Base-by-base conservation (phyloP, 2,797 vertebrate species). In the Protosalanx chinensis region DNA sequence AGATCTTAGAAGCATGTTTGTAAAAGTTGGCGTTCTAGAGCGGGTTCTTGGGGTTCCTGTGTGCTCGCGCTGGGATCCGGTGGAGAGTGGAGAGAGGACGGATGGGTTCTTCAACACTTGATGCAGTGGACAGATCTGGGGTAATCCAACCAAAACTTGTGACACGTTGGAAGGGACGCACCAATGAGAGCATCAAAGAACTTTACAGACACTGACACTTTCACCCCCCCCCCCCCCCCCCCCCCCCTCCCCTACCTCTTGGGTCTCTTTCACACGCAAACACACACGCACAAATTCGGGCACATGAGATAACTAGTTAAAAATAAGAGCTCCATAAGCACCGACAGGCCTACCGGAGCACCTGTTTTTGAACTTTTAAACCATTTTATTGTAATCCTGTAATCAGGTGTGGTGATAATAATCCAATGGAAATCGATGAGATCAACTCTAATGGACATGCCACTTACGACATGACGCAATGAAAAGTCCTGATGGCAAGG, bases 101-200 rank as follows among this genome's bases (percentile, higher is more conserved):
- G 75, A 88, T 81, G 82, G 82, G 75, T 79, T 85, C 79, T 83
- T 80, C 76, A 79, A 67, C 61, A 87, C 76, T 71, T 76, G 81
- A 76, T 79, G 88, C 78, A 27, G 23, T 84, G 72, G 84, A 86
- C 81, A 90, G 87, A 93, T 88, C 85, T 91, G 84, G 86, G 88
- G 84, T 93, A 93, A 93, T 93, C 92, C 93, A 90, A 90, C 81
- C 87, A 92, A 92, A 93, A 91, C 66, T 90, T 84, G 88, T 92
- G 91, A 93, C 91, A 92, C 91, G 89, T 82, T 90, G 79, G 83
- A 88, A 76, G 86, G 86, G 81, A 90, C 79, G 92, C 89, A 92
- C 92, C 92, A 92, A 94, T 93, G 91, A 92, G 87, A 82, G 88
- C 84, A 85, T 70, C 81, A 70, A 79, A 69, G 85, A 82, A 86